Base-by-base conservation (phyloP, 2,797 vertebrate species). In the Acrocephalus scirpaceus region DNA sequence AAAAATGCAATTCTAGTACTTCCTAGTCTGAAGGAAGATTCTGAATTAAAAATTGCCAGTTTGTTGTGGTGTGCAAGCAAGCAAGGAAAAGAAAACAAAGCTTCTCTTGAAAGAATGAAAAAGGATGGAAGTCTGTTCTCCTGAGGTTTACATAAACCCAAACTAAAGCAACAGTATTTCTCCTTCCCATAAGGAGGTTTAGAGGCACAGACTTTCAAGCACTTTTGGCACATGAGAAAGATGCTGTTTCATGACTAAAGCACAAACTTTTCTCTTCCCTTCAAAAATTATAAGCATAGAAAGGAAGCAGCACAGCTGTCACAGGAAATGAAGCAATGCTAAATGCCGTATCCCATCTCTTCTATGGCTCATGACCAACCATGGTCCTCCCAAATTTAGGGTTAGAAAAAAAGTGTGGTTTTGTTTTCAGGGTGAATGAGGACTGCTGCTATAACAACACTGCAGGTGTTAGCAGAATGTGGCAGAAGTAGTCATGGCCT, bases 31-130 rank as follows among this genome's bases (percentile, higher is more conserved):
- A 86, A 90, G 32, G 42, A 93, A 75, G 53, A 50, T 65, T 88
- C 70, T 74, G 36, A 88, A 88, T 44, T 90, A 70, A 92, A 92
- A 86, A 56, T 13, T 4, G 4, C 25, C 30, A 71, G 70, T 61
- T 86, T 88, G 58, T 51, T 91, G 34, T 38, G 36, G 74, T 90
- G 71, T 94, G 61, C 36, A 81, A 53, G 29, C 75, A 21, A 81
- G 47, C 5, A 47, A 64, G 50, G 47, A 82, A 93, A 93, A 81
- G 7, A 90, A 94, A 96, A 67, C 25, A 92, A 69, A 83, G n/a
- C 45, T 73, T 71, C 25, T 78, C 64, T 71, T 64, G 26, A 74
- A 82, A 74, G 44, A 76, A 81, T 29, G 67, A 61, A 79, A 94
- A 89, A 44, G 44, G 40, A 86, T 79, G 60, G 30, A 73, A 85